Evolutionary conservation across 2,888 invertebrate species (phyloP).

Genomic region (Aporophyla nigra): DNA sequence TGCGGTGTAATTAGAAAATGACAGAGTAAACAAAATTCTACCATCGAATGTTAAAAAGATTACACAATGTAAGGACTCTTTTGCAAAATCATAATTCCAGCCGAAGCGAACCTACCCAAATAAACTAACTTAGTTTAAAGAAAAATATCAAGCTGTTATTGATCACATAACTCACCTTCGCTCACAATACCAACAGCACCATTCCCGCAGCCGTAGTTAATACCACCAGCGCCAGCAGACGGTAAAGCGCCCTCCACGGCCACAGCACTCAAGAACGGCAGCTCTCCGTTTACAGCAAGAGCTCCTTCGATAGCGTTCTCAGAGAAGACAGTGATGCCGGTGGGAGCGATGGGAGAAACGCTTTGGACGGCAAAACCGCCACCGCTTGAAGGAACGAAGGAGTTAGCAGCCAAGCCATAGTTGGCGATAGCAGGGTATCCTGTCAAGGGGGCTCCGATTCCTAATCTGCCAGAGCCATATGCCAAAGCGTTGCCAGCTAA

Average conservation of each 20-base stretch:
- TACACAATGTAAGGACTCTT: too few species aligned
- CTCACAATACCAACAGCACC: conserved; percentile 73
- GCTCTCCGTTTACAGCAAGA: conserved; percentile 63
- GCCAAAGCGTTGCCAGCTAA: conserved; percentile 28
- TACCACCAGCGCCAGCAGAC: conserved; percentile 71
- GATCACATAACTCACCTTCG: conserved; percentile 47
- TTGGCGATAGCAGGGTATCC: conserved; percentile 31
- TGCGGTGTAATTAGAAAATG: too few species aligned
- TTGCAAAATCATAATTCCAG: too few species aligned
- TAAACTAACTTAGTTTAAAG: too few species aligned
- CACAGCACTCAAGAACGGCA: conserved; percentile 70
- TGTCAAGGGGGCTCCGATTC: neutral
- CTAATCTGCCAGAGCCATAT: conserved; percentile 31
- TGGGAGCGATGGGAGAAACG: conserved; percentile 72
- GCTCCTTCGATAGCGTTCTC: conserved; percentile 70
- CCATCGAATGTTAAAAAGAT: too few species aligned
- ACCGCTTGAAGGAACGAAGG: conserved; percentile 58
- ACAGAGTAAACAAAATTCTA: too few species aligned
- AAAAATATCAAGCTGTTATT: too few species aligned
- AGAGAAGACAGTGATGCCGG: conserved; percentile 70
- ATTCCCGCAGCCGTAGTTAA: conserved; percentile 74
- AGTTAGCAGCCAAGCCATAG: conserved; percentile 37
- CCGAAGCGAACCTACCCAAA: too few species aligned
- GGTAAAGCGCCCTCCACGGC: conserved; percentile 69
- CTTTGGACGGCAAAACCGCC: conserved; percentile 70